Evolutionary conservation across 2,113 vertebrate species (phyloP).

Genomic region (Hemichromis elongatus): DNA sequence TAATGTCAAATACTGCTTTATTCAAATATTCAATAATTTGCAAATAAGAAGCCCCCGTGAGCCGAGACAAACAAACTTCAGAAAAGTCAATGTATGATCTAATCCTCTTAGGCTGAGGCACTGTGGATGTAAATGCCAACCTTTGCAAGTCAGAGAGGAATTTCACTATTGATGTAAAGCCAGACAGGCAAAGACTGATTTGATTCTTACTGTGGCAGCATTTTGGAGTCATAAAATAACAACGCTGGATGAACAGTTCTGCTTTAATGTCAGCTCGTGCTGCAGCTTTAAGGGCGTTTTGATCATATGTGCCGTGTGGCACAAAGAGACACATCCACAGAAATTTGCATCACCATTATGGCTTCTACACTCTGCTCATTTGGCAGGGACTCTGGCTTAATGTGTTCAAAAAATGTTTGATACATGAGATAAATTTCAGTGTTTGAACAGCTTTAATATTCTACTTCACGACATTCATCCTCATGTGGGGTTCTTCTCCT

Average conservation of each 20-base stretch:
- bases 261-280: too few species aligned
- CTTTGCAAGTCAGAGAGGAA: slow-evolving; percentile 63
- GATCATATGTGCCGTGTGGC: not conserved
- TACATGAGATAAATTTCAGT: not conserved
- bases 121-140: slow-evolving; percentile 66
- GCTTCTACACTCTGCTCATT: not conserved
- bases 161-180: slow-evolving; percentile 60
- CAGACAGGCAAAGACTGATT: slow-evolving; percentile 33
- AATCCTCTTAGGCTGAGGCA: slow-evolving; percentile 58
- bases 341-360: not conserved
- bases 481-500: not conserved
- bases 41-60: slow-evolving; percentile 53
- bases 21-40: slow-evolving; percentile 66
- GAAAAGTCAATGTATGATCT: slow-evolving; percentile 69
- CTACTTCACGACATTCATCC: not conserved
- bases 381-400: not conserved
- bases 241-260: not conserved
- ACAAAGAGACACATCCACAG: not conserved
- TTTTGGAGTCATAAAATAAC: not conserved
- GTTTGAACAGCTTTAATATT: not conserved
- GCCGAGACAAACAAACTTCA: slow-evolving; percentile 62
- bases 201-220: not conserved
- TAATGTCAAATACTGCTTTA: slow-evolving; percentile 54
- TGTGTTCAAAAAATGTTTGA: not conserved
- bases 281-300: not conserved